Evolutionary conservation across 2,888 invertebrate species (phyloP).

Genomic region (Dryobotodes eremita): DNA sequence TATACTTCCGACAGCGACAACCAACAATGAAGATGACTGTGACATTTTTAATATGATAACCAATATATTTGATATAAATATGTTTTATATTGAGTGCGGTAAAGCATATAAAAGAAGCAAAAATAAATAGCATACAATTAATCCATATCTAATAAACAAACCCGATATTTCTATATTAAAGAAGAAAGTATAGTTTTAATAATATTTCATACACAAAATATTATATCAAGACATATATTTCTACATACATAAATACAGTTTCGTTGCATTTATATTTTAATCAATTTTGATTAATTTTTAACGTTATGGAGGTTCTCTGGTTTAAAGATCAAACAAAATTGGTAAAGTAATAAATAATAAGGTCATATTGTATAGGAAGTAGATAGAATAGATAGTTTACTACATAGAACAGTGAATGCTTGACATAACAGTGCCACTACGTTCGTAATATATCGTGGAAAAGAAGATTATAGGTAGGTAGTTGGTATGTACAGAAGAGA

Average conservation of each 20-base stretch:
- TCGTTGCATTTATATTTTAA: constrained; percentile 23
- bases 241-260: constrained; percentile 59
- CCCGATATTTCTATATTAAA: constrained; percentile 73
- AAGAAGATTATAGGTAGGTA: constrained; percentile 5
- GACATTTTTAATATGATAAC: constrained; percentile 65
- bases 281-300: constrained; percentile 32
- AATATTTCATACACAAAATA: constrained; percentile 64
- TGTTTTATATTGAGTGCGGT: constrained; percentile 75
- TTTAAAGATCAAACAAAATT: constrained; percentile 46
- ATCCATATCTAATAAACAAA: constrained; percentile 76
- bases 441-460: constrained; percentile 27
- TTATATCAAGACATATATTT: constrained; percentile 59
- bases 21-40: constrained; percentile 70
- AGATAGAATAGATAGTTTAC: constrained; percentile 56
- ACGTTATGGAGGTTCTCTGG: constrained; percentile 7
- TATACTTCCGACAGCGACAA: constrained; percentile 74
- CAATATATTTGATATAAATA: constrained; percentile 63
- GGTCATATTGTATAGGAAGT: constrained; percentile 18
- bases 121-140: constrained; percentile 77
- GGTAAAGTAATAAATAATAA: constrained; percentile 26
- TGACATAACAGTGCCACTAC: constrained; percentile 70
- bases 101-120: constrained; percentile 83
- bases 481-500: constrained; percentile 48
- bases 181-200: constrained; percentile 64
- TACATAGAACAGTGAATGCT: constrained; percentile 71